Evolutionary conservation across 1,140 invertebrate species (phyloP).

Genomic region (Drosophila seguyi): DNA sequence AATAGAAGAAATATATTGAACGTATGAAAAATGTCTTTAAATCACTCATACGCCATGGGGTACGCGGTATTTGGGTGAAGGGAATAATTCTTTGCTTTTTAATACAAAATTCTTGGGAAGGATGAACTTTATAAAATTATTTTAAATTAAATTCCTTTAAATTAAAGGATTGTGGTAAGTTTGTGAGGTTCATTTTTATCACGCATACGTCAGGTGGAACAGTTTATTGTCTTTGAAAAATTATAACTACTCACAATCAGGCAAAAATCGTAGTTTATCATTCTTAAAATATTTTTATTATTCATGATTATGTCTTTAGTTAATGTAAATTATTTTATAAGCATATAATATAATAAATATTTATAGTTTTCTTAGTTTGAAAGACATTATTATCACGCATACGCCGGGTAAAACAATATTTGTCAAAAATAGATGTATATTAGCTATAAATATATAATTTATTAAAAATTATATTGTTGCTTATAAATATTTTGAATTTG

Average conservation of each 20-base stretch:
- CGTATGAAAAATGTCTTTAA: not conserved
- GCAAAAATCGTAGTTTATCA: not conserved
- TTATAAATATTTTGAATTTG: too few relatives aligned
- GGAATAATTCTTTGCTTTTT: not conserved
- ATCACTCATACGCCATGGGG: slow-evolving; percentile 1
- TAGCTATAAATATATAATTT: too few relatives aligned
- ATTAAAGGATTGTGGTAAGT: not conserved
- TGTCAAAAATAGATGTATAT: too few relatives aligned
- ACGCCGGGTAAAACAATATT: too few relatives aligned
- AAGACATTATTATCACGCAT: too few relatives aligned
- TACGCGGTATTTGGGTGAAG: not conserved
- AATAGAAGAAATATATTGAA: not conserved
- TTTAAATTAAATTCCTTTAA: not conserved
- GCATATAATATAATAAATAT: too few relatives aligned
- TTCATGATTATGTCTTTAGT: not conserved
- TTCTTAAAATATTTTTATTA: not conserved
- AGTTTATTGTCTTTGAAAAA: not conserved
- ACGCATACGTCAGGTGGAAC: not conserved
- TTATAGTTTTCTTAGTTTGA: too few relatives aligned
- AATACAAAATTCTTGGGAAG: not conserved
- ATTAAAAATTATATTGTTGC: too few relatives aligned
- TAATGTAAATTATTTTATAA: not conserved
- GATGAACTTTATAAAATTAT: not conserved
- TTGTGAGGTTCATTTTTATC: not conserved
- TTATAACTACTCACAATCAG: not conserved